phyloP scores from a whole-genome alignment of 2,888 invertebrate genomes.

The Schrankia costaestrigalis region DNA sequence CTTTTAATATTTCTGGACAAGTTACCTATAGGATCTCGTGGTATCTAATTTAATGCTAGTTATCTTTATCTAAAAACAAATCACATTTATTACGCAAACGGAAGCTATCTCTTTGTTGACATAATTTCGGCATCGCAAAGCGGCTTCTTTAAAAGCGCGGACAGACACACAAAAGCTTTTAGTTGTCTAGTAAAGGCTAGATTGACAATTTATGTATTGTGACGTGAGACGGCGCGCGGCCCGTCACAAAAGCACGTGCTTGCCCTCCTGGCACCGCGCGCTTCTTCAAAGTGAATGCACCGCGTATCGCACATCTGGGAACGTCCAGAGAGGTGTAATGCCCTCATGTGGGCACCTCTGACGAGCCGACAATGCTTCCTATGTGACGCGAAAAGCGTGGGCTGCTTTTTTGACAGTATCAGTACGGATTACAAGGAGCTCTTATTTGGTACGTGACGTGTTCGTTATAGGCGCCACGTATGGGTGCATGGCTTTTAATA shows the following conservation, averaged over 20 bases:
- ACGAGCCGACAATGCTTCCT: constrained; percentile 57
- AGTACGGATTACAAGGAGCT: constrained; percentile 52
- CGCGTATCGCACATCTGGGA: constrained; percentile 58
- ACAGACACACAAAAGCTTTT: constrained; percentile 37
- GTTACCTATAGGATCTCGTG: too few species aligned
- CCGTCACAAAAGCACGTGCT: constrained; percentile 70
- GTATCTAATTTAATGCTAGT: constrained; percentile 3
- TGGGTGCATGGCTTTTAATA: constrained; percentile 35
- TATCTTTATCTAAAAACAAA: constrained; percentile 11
- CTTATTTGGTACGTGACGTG: constrained; percentile 44
- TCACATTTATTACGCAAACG: constrained; percentile 17
- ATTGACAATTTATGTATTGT: constrained; percentile 68
- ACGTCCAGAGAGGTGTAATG: constrained; percentile 70
- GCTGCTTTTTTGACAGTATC: constrained; percentile 64
- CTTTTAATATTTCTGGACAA: too few species aligned
- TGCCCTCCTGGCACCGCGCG: constrained; percentile 62
- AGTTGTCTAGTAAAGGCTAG: constrained; percentile 49
- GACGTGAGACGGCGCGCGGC: constrained; percentile 66
- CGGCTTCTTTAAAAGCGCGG: constrained; percentile 35
- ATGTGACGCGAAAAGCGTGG: constrained; percentile 61
- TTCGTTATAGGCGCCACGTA: constrained; percentile 46
- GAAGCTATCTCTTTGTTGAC: constrained; percentile 19
- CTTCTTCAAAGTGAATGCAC: constrained; percentile 55
- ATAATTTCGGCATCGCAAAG: constrained; percentile 39
- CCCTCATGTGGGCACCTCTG: constrained; percentile 71